Percentiles rank a stretch among this genome's conserved stretches.
Evolutionary conservation across 2,797 vertebrate species (phyloP).

Genomic region (Pseudochaenichthys georgianus): DNA sequence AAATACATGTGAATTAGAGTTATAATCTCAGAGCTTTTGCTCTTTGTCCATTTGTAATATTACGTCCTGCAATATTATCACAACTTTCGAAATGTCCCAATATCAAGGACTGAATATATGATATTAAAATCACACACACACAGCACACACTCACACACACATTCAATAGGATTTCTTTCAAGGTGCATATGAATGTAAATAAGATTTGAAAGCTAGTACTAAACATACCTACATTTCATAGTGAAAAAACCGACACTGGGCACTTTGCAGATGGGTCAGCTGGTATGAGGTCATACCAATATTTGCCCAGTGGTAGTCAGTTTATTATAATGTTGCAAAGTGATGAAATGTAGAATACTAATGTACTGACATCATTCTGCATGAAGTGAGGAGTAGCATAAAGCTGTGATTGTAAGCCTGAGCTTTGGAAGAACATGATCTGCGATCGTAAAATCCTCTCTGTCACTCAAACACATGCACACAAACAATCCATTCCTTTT

Average conservation of each 20-base stretch:
- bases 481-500: slow-evolving; percentile 47
- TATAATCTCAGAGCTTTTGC: slow-evolving; percentile 45
- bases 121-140: slow-evolving; percentile 44
- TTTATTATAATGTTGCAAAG: slow-evolving; percentile 48
- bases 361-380: slow-evolving; percentile 82
- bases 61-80: slow-evolving; percentile 65
- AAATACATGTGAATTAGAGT: slow-evolving; percentile 58
- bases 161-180: slow-evolving; percentile 45
- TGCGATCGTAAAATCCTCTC: slow-evolving; percentile 41
- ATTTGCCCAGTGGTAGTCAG: slow-evolving; percentile 1
- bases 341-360: slow-evolving; percentile 42
- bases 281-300: slow-evolving; percentile 42
- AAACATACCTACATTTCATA: slow-evolving; percentile 59
- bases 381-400: slow-evolving; percentile 53
- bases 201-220: slow-evolving; percentile 63
- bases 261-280: slow-evolving; percentile 57
- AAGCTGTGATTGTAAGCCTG: slow-evolving; percentile 52
- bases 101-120: slow-evolving; percentile 54
- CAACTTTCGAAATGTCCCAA: slow-evolving; percentile 50
- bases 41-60: slow-evolving; percentile 54
- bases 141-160: slow-evolving; percentile 1
- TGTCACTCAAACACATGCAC: slow-evolving; percentile 28
- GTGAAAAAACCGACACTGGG: slow-evolving; percentile 58
- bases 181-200: slow-evolving; percentile 60
- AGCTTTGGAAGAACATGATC: slow-evolving; percentile 58